Conservation (phyloP, 2,113 vertebrate genomes). For the Capreolus pygargus region DNA sequence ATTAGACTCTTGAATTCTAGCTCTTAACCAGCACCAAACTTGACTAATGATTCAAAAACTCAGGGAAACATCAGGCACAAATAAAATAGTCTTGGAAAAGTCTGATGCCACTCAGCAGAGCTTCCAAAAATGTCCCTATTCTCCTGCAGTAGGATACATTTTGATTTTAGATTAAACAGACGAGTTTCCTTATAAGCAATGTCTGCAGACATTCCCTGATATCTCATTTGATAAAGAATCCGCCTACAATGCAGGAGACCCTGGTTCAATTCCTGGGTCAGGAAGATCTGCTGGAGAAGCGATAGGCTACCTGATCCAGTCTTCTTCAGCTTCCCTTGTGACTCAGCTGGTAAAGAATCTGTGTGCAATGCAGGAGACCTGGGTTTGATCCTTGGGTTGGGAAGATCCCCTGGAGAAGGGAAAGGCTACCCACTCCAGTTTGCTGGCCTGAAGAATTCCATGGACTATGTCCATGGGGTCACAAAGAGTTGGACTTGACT, state of each 20-base stretch:
- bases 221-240: neutral
- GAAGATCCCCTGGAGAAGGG: neutral
- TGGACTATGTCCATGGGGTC: neutral
- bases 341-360: neutral
- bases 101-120: neutral
- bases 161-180: neutral
- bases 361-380: rapidly evolving
- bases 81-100: neutral
- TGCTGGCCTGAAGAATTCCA: neutral
- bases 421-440: neutral
- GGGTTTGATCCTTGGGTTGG: neutral
- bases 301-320: neutral
- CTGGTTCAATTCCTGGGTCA: neutral
- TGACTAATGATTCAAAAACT: neutral
- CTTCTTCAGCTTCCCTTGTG: neutral
- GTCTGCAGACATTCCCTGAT: neutral
- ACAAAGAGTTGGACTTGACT: neutral
- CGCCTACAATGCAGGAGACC: neutral
- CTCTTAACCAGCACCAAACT: neutral
- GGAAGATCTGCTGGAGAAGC: neutral
- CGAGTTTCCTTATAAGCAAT: neutral
- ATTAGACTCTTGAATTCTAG: neutral
- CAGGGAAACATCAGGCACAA: neutral
- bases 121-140: neutral
- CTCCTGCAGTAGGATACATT: neutral